Conservation (phyloP, 1,140 invertebrate genomes). For the Achroia grisella region DNA sequence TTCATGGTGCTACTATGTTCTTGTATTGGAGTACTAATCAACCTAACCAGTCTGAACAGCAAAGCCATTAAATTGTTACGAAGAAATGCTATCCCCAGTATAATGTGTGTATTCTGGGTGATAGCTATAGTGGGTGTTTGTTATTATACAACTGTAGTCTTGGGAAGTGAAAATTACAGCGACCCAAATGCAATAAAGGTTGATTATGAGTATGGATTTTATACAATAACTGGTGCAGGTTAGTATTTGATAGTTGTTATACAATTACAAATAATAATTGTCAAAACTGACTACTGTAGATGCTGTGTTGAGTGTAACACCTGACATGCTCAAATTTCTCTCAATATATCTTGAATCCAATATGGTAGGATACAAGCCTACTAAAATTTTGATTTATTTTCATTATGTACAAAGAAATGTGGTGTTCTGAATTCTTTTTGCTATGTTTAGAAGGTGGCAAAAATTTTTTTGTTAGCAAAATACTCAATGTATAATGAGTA, state of each 20-base stretch:
- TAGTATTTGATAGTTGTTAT: conserved; percentile 28
- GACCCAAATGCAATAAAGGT: conserved; percentile 62
- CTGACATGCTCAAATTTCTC: too few relatives aligned
- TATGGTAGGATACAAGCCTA: too few relatives aligned
- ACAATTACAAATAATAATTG: too few relatives aligned
- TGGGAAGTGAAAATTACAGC: conserved; percentile 62
- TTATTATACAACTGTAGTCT: conserved; percentile 70
- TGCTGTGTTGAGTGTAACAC: too few relatives aligned
- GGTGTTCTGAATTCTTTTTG: too few relatives aligned
- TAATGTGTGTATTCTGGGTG: conserved; percentile 73
- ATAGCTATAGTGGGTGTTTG: conserved; percentile 73
- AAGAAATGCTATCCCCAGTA: conserved; percentile 71
- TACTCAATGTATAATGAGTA: too few relatives aligned
- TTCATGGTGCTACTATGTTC: conserved; percentile 73
- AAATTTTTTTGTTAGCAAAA: too few relatives aligned
- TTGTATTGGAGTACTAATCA: conserved; percentile 71
- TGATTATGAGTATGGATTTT: conserved; percentile 75
- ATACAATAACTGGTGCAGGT: conserved; percentile 74
- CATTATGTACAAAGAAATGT: too few relatives aligned
- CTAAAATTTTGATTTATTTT: too few relatives aligned
- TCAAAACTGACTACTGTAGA: too few relatives aligned
- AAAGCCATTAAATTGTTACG: conserved; percentile 66
- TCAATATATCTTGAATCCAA: too few relatives aligned
- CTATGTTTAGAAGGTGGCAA: too few relatives aligned
- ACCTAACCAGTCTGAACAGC: conserved; percentile 68